Percentiles rank a stretch among this genome's conserved stretches.
Evolutionary conservation across 2,113 vertebrate species (phyloP).

Genomic region (Sapajus apella): DNA sequence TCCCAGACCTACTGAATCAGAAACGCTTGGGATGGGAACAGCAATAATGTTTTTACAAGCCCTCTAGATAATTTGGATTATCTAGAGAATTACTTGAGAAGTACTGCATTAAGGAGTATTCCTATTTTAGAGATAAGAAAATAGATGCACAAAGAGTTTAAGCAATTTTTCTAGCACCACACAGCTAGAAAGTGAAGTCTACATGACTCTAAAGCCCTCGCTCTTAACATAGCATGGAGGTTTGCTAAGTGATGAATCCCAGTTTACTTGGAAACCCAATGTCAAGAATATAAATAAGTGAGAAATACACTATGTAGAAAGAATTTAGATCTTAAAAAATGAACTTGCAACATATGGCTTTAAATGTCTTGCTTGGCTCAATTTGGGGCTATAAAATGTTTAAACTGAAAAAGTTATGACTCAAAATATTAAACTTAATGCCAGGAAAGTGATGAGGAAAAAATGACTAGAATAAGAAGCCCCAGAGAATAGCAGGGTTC

Average conservation of each 20-base stretch:
- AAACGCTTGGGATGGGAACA: background rate
- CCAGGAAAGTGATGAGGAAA: background rate
- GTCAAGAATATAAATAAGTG: slow-evolving; percentile 12
- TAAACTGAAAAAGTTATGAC: background rate
- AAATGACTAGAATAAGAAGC: background rate
- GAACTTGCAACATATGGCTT: slow-evolving; percentile 6
- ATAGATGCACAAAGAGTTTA: background rate
- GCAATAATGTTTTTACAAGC: background rate
- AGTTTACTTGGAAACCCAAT: background rate
- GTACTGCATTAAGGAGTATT: background rate
- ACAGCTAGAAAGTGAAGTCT: background rate
- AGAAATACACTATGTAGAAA: background rate
- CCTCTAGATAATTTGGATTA: background rate
- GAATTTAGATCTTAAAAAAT: background rate
- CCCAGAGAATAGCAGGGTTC: background rate
- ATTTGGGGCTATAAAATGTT: slow-evolving; percentile 5
- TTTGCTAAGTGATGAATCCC: background rate
- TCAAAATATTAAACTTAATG: background rate
- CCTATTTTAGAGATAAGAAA: background rate
- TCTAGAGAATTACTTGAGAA: background rate
- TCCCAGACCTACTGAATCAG: background rate
- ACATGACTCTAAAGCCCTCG: background rate
- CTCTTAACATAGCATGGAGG: background rate
- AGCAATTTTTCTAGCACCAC: background rate
- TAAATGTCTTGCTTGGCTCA: slow-evolving; percentile 12